Conservation (phyloP, 2,888 invertebrate species). For the Perizoma affinitatum region DNA sequence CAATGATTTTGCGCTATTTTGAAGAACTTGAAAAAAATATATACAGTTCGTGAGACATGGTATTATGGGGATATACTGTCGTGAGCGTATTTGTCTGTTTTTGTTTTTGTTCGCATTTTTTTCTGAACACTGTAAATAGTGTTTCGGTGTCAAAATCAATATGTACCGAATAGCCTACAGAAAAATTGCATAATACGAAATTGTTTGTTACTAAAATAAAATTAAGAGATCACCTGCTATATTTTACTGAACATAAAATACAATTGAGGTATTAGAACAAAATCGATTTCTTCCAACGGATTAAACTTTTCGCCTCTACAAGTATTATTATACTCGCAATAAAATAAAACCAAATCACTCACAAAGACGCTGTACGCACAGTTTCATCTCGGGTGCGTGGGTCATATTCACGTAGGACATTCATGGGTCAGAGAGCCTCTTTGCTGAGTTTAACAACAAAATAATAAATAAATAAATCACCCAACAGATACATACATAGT, state of each 20-base stretch:
- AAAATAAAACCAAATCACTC: slow-evolving; percentile 46
- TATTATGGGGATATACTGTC: too few relatives aligned
- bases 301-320: slow-evolving; percentile 11
- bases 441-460: neutral
- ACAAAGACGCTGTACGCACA: slow-evolving; percentile 35
- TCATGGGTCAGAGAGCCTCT: slow-evolving; percentile 9
- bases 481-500: too few relatives aligned
- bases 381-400: slow-evolving; percentile 40
- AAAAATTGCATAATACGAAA: too few relatives aligned
- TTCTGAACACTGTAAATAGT: too few relatives aligned
- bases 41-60: too few relatives aligned
- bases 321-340: slow-evolving; percentile 24
- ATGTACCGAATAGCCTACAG: too few relatives aligned
- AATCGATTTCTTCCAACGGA: slow-evolving; percentile 16
- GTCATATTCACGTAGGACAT: slow-evolving; percentile 30
- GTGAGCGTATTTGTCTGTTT: too few relatives aligned
- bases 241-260: slow-evolving; percentile 9
- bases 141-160: too few relatives aligned
- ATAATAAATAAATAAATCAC: neutral
- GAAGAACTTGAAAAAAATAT: neutral
- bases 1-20: slow-evolving; percentile 13
- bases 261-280: slow-evolving; percentile 12
- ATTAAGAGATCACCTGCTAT: too few relatives aligned
- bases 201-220: too few relatives aligned
- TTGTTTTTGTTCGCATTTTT: too few relatives aligned